phyloP scores from a whole-genome alignment of 2,113 vertebrate species.

The Jacana jacana region DNA sequence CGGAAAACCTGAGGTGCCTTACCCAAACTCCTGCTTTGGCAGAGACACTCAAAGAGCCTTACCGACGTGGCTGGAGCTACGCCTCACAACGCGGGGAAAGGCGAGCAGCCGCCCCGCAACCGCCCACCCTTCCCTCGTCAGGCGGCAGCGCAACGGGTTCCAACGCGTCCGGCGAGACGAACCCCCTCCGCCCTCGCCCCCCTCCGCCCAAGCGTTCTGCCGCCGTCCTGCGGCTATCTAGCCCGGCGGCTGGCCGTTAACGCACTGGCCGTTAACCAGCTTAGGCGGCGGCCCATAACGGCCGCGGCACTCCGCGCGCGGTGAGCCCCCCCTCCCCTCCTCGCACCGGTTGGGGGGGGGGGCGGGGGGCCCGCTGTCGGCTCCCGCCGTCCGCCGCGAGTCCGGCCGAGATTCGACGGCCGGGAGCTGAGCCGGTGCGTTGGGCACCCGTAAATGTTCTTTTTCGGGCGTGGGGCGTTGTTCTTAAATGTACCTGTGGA shows the following conservation, averaged over 20 bases:
- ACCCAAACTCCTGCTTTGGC: background rate
- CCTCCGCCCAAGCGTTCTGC: fast-evolving
- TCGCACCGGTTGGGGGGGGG: background rate
- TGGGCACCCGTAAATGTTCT: fast-evolving
- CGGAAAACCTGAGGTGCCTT: background rate
- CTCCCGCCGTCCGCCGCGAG: too few relatives aligned
- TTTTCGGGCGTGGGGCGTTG: too few relatives aligned
- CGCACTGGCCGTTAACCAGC: too few relatives aligned
- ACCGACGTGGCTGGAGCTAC: background rate
- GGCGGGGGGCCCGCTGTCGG: background rate
- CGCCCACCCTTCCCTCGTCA: fast-evolving
- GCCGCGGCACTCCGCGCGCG: background rate
- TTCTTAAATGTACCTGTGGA: fast-evolving
- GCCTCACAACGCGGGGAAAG: fast-evolving
- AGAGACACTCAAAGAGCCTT: fast-evolving
- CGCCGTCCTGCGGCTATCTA: fast-evolving
- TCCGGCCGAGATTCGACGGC: fast-evolving
- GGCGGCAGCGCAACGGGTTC: fast-evolving
- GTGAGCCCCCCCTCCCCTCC: background rate
- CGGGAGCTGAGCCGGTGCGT: background rate
- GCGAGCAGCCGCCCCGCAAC: fast-evolving
- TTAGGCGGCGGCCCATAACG: background rate
- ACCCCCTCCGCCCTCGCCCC: too few relatives aligned
- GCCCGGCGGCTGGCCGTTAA: background rate
- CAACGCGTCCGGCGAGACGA: fast-evolving